phyloP scores from a whole-genome alignment of 2,797 vertebrate species.

The Halcyon leucocephala region DNA sequence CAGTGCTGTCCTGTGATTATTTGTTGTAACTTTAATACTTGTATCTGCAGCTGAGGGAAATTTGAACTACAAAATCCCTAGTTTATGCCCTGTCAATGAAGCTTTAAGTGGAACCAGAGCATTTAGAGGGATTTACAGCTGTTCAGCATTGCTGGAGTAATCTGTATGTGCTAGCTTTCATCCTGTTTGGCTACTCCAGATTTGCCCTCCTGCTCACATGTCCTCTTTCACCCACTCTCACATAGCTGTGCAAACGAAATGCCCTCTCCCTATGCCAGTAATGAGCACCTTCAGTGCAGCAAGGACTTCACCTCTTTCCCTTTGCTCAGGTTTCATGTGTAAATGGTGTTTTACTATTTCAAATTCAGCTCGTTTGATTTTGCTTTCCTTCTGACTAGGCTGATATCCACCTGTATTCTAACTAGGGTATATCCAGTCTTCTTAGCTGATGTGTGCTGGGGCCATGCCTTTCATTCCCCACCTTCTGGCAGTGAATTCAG shows the following conservation, averaged over 20 bases:
- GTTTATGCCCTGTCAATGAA: neutral
- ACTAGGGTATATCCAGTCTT: too few relatives aligned
- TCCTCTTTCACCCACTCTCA: fast-evolving
- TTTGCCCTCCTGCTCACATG: fast-evolving
- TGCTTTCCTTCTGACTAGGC: neutral
- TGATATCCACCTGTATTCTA: neutral
- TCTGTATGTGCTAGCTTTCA: neutral
- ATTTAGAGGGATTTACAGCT: neutral
- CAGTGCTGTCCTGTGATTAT: neutral
- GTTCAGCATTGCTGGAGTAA: neutral
- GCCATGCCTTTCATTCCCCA: neutral
- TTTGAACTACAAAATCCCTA: neutral
- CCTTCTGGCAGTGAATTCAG: neutral
- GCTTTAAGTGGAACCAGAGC: neutral
- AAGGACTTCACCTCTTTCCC: neutral
- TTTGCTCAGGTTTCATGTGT: neutral
- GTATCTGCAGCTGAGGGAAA: neutral
- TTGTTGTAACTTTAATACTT: neutral
- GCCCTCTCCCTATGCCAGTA: neutral
- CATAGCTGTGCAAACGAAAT: neutral
- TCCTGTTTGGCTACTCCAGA: neutral
- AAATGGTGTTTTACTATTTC: neutral
- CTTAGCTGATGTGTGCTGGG: neutral
- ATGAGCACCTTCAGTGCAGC: neutral
- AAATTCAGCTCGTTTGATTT: neutral